Base-by-base conservation (phyloP, 2,113 vertebrate genomes). In the Tachysurus fulvidraco region DNA sequence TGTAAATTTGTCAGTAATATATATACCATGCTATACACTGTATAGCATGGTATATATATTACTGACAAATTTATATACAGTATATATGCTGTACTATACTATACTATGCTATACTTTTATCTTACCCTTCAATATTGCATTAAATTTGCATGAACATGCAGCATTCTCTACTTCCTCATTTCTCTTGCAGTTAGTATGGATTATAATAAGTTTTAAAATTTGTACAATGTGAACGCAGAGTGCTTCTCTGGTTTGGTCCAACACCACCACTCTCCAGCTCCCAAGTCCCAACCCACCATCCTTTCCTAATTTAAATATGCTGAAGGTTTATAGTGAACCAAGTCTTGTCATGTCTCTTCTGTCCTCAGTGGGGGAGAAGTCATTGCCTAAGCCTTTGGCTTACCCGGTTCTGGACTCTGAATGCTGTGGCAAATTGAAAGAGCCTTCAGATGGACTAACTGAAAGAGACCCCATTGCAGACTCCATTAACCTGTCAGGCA, bases 401-500 rank as follows among this genome's bases (percentile, higher is more conserved):
- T 97, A 96, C 92, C 93, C 95, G 55, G 93, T 84, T 28, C 87
- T 95, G 80, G 95, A 95, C n/a, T 3, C 94, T 7, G 95, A 95
- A 90, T 96, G 95, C 54, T 91, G 95, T 91, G 83, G n/a, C 25
- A 87, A 95, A 83, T 92, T 95, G 91, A 96, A 95, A 60, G 93
- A 89, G 77, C 81, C 23, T 52, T 86, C 90, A 17, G 46, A 88
- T 1, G 88, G 90, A 54, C 83, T 94, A 23, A 90, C 88, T 4
- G 81, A 87, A 41, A 93, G 90, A 3, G 95, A 95, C 16, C 93
- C 95, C 19, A 92, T 96, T 25, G 95, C 95, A 0, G 94, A 96
- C 90, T 96, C 95, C 87, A 95, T 96, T 0, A 94, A 97, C 88
- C 84, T 96, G 83, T 95, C 95, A 59, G 93, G 93, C 92, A 98